Evolutionary conservation across 2,888 invertebrate genomes (phyloP), one percentile per base, ranked within the genome.

Genomic region (Coremacera marginata): DNA sequence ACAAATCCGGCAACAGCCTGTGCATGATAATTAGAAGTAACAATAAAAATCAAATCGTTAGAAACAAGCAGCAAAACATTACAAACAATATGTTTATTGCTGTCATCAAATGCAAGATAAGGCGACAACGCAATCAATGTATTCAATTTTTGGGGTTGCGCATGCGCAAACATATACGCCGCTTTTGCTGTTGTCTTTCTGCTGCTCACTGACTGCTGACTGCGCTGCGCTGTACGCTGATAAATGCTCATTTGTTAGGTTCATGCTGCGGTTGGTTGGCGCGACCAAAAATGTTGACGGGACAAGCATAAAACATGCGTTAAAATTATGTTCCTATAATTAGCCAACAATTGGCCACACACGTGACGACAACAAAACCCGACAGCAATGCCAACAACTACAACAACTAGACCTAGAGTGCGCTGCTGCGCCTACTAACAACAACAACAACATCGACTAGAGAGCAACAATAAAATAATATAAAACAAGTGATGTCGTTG

Each of bases 291-390:
- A 44, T 44, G 44, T 44, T 7, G 71, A 44, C 67, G 55, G 19
- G 52, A 67, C 51, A 79, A 74, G 77, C 76, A 57, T 51, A 67
- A 77, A 80, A 82, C 79, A 79, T 79, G 77, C 70, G 71, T 79
- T 78, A 72, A 78, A 78, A 77, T 80, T 80, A 79, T 81, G 82
- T 81, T 80, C 76, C 80, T 80, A 81, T 82, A 82, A 82, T 82
- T 82, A 81, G 81, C 72, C 80, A 80, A 78, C 80, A 80, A 82
- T 82, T 80, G 81, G 79, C 80, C 82, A 80, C 82, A 82, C 82
- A 81, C 81, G 77, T 77, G 65, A 77, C 71, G 70, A 74, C 72
- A 60, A 65, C 70, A 22, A 49, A 49, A 70, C 49, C 37, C 19
- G 76, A 60, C 55, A 52, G 63, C 71, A 52, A 67, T 72, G 55